Evolutionary conservation across 2,113 vertebrate genomes (phyloP).

Genomic region (Nanger granti): DNA sequence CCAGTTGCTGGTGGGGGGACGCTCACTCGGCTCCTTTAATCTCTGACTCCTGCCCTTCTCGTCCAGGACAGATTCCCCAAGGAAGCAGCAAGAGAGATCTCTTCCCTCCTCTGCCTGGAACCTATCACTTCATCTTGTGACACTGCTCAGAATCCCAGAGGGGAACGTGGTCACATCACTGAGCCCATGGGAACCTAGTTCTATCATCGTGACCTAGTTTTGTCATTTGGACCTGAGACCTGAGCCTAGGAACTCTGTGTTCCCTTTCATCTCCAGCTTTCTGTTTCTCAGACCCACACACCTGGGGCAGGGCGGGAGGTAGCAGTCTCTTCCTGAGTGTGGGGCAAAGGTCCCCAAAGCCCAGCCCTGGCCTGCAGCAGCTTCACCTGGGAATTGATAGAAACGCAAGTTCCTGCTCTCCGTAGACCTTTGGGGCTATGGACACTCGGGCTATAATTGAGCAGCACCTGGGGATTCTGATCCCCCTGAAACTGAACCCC

Average conservation of each 20-base stretch:
- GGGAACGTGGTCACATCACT: accelerated
- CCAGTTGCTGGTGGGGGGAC: accelerated
- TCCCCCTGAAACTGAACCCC: background rate
- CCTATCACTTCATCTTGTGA: background rate
- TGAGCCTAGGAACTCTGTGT: background rate
- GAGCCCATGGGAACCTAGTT: background rate
- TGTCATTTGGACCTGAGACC: background rate
- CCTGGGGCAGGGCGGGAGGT: accelerated
- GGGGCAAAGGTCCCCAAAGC: too few species aligned
- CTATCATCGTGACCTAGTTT: background rate
- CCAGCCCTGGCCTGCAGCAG: too few species aligned
- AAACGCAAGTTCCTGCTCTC: background rate
- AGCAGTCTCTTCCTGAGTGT: too few species aligned
- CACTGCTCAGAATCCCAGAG: background rate
- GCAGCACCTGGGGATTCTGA: background rate
- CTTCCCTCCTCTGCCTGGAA: background rate
- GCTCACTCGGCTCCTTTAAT: background rate
- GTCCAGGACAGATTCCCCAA: background rate
- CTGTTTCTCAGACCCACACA: background rate
- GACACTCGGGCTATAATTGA: too few species aligned
- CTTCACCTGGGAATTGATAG: background rate
- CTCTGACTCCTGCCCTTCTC: background rate
- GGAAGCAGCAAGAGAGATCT: background rate
- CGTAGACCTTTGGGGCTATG: background rate
- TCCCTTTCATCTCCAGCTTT: background rate